phyloP scores from a whole-genome alignment of 2,113 vertebrate species.

The Serinus canaria region DNA sequence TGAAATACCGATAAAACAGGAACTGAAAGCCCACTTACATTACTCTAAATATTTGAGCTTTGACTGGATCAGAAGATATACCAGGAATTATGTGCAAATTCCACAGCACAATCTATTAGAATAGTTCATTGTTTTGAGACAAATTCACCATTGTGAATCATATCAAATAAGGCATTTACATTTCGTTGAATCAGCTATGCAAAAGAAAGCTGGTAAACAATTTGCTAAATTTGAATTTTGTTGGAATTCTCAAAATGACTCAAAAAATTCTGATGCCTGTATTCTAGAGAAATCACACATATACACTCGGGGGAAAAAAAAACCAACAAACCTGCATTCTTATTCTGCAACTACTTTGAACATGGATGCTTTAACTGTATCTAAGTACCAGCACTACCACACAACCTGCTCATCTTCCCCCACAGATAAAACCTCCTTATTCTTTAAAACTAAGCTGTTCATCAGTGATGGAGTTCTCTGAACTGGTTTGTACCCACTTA shows the following conservation, averaged over 20 bases:
- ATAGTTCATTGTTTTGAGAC: background rate
- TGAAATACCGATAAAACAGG: background rate
- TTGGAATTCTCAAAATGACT: background rate
- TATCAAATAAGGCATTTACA: background rate
- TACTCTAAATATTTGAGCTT: background rate
- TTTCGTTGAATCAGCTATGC: background rate
- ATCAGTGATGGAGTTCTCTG: background rate
- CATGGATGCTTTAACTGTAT: background rate
- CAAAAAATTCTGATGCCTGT: background rate
- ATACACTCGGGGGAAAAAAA: background rate
- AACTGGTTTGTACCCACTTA: background rate
- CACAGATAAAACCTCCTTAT: background rate
- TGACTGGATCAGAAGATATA: background rate
- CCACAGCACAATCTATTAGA: background rate
- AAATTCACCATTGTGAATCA: background rate
- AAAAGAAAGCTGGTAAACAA: background rate
- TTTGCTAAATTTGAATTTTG: background rate
- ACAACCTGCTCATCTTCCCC: background rate
- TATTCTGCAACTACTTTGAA: background rate
- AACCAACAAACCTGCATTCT: background rate
- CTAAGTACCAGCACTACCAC: fast-evolving
- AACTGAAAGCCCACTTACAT: background rate
- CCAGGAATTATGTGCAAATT: background rate
- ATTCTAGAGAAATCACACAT: background rate
- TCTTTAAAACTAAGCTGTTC: background rate